Base-by-base conservation (phyloP, 2,888 invertebrate species). In the Eilema depressum region DNA sequence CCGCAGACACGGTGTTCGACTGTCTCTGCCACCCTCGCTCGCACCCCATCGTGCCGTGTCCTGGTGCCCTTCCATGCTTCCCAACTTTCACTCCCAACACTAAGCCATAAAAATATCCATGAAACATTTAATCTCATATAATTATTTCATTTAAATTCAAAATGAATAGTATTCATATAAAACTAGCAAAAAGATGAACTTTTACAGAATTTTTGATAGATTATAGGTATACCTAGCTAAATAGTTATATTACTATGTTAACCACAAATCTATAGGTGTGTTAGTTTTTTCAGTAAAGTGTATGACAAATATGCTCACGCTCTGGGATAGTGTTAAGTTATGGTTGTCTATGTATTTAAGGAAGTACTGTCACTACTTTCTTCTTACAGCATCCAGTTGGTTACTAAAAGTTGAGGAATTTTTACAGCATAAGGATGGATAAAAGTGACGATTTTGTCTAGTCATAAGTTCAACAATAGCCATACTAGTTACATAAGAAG, bases 51-150 rank as follows among this genome's bases (percentile, higher is more conserved):
- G 81, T 79, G 78, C 63, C 81, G 86, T 93, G 94, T 87, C 94
- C 94, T 86, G 91, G 92, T 95, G 94, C 94, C 94, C 94, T 94
- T 93, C 89, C 90, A 86, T 86, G 84, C 82, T 84, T 87, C 82
- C 85, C 87, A 90, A 94, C 94, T 94, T 95, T 95, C 94, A 93
- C 95, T 93, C 89, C 89, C 80, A 81, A 82, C 78, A 78, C 75
- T 76, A 71, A 81, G 78, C 82, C 82, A 83, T 84, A 75, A 82
- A 81, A 80, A 77, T 79, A 85, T 82, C 74, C 76, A 83, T 82
- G 78, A 80, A 75, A 74, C 71, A 70, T 60, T 61, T 67, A 67
- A 67, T 61, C 61, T 61, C 23, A 10, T 28, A 62, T 8, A 30
- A 53, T 53, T 53, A 53, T 53, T 53, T 53, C 7, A 53, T 53